Base-by-base conservation (phyloP, 2,888 invertebrate species). In the Punctoribates punctum region DNA sequence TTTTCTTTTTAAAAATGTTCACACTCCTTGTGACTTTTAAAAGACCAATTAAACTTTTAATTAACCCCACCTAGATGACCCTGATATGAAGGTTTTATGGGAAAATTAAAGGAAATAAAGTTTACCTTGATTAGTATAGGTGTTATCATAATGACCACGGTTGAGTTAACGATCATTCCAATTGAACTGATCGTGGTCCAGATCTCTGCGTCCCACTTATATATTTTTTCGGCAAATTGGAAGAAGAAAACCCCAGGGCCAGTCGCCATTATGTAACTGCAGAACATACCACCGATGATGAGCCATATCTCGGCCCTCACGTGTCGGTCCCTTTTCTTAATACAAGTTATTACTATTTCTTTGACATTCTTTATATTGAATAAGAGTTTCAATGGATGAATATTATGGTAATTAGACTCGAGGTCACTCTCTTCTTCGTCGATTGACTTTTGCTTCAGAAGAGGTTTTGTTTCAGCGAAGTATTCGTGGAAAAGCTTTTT, bases 201-300 rank as follows among this genome's bases (percentile, higher is more conserved):
- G 3, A 42, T 67, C 11, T 34, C 13, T 67, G 67, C 67, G 29
- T 67, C 42, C 67, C 67, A 67, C 1, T 20, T 1, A 42, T 67
- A 67, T 29, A 67, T 29, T 20, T 67, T 67, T n/a, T 67, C 67
- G 6, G 38, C 67, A 13, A 67, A 67, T 23, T 67, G 67, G n/a
- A 67, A 67, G 20, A 38, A 11, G 23, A 20, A 67, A n/a, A 23
- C 29, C 2, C 3, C 42, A 38, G 67, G 67, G 9, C 38, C 67
- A 2, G 1, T 11, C 38, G 8, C 17, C 20, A 67, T 38, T n/a
- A 67, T 38, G 20, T 67, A 42, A 13, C 9, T 8, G 38, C 67
- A n/a, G n/a, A 67, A 42, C 67, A 67, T 67, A 38, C n/a, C 67
- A 8, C 20, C n/a, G 34, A 67, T 20, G 20, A 67, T 13, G 1